These are phyloP conservation scores for Chloebia gouldiae DNA, from an alignment of 2,113 vertebrate genomes.

Conservation along the genomic window DNA sequence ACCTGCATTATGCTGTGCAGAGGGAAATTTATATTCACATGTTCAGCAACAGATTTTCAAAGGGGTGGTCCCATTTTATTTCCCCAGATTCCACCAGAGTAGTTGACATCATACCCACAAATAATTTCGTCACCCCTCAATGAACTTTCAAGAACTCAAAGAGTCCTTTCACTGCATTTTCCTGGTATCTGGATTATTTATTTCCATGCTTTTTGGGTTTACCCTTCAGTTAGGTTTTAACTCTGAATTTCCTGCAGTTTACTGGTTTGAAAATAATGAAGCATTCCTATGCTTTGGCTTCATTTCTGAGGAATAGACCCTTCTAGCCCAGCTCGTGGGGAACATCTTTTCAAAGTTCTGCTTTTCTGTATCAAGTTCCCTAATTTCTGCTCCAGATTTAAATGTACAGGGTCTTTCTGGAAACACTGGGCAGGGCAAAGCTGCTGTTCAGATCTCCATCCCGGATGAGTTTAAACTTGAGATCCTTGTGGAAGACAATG, in stretches of 20 bases:
- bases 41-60: not conserved
- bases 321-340: not conserved
- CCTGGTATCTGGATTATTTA: not conserved
- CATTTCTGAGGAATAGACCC: not conserved
- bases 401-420: not conserved
- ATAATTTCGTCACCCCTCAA: not conserved
- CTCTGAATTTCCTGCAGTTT: not conserved
- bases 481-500: not conserved
- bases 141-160: not conserved
- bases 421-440: not conserved
- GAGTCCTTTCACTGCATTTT: not conserved
- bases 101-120: not conserved
- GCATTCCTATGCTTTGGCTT: not conserved
- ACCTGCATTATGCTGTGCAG: not conserved
- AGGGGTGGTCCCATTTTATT: not conserved
- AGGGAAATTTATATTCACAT: not conserved
- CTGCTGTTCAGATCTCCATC: not conserved
- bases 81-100: not conserved
- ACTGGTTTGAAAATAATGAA: not conserved
- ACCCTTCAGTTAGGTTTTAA: not conserved
- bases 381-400: not conserved
- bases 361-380: not conserved
- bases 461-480: not conserved
- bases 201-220: not conserved
- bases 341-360: not conserved